Conservation (phyloP, 1,140 invertebrate genomes). For the Zaprionus gabonicus region DNA sequence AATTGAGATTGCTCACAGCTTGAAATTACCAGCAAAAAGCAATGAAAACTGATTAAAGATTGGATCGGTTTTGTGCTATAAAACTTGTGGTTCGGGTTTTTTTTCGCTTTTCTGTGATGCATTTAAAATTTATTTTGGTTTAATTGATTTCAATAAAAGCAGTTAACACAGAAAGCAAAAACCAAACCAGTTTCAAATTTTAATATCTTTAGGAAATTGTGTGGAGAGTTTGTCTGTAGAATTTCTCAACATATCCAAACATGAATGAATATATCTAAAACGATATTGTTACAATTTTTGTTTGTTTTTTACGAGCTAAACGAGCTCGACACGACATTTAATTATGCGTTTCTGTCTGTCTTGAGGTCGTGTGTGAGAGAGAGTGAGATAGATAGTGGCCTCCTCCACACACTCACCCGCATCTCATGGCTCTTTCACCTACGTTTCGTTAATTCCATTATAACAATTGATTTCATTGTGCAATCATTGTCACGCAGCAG, state of each 20-base stretch:
- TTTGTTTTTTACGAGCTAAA: constrained; percentile 12
- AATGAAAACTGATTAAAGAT: constrained; percentile 23
- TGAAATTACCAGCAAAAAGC: constrained; percentile 16
- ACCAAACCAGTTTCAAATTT: constrained; percentile 30
- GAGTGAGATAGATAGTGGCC: background rate
- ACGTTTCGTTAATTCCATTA: constrained; percentile 79
- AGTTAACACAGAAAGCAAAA: background rate
- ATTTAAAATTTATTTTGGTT: constrained; percentile 1
- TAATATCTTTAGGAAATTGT: background rate
- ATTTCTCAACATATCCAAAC: background rate
- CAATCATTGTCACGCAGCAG: constrained; percentile 76
- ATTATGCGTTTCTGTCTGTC: constrained; percentile 62
- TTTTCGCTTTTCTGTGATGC: background rate
- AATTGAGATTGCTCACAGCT: constrained; percentile 15
- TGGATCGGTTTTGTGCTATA: constrained; percentile 7
- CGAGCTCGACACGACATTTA: constrained; percentile 32
- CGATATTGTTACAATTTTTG: background rate
- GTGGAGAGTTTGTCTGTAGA: background rate
- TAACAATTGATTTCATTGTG: constrained; percentile 83
- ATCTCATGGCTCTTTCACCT: constrained; percentile 45
- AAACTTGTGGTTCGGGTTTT: constrained; percentile 15
- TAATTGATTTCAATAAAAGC: constrained; percentile 14
- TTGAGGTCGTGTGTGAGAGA: constrained; percentile 23
- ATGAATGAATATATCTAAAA: background rate
- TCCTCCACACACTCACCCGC: constrained; percentile 29